phyloP scores from a whole-genome alignment of 2,113 vertebrate species.

The Cyanoliseus patagonus region DNA sequence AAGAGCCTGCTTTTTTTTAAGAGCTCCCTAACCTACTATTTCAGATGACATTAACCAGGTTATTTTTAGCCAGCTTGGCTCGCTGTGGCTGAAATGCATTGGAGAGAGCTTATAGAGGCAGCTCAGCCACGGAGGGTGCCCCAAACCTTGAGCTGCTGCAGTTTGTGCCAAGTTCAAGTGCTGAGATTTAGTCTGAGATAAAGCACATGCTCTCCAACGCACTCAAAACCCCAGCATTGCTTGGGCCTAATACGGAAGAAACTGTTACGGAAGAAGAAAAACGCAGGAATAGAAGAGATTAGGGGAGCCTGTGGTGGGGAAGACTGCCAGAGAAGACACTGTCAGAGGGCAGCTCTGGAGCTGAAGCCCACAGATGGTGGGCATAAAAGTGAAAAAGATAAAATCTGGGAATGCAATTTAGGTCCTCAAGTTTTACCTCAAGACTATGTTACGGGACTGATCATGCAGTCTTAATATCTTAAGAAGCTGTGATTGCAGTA shows the following conservation, averaged over 20 bases:
- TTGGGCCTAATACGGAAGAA: conserved; percentile 5
- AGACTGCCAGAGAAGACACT: neutral
- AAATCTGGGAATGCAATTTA: neutral
- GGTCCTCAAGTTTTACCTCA: neutral
- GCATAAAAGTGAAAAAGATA: neutral
- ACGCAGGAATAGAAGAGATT: neutral
- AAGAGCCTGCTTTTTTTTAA: neutral
- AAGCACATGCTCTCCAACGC: neutral
- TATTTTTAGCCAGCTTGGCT: neutral
- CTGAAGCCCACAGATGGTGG: neutral
- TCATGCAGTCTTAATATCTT: neutral
- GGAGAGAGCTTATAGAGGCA: neutral
- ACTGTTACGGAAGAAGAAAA: neutral
- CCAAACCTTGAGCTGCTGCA: neutral
- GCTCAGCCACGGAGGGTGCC: neutral
- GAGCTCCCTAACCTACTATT: neutral
- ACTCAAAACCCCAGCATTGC: neutral
- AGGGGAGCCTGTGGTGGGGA: neutral
- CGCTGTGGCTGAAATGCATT: neutral
- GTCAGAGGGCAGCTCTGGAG: neutral
- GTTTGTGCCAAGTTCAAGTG: neutral
- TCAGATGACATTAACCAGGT: neutral
- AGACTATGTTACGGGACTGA: neutral
- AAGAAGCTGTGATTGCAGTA: neutral
- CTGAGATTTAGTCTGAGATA: neutral